phyloP scores from a whole-genome alignment of 2,113 vertebrate species.

The Suncus etruscus region DNA sequence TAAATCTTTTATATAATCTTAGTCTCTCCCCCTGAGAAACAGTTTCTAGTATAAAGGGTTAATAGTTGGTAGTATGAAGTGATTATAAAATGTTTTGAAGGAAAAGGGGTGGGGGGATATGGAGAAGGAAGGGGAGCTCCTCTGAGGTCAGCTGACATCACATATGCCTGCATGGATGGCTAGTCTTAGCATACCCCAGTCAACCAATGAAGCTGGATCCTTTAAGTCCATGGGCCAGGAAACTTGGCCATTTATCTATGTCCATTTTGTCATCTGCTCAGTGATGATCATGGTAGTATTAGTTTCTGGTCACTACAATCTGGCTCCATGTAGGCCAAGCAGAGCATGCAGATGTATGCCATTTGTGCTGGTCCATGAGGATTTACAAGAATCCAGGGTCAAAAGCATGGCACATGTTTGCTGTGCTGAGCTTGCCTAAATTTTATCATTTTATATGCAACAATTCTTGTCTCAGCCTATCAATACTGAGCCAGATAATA shows the following conservation, averaged over 20 bases:
- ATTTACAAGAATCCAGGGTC: no score
- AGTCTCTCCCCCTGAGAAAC: neutral
- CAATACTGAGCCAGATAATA: neutral
- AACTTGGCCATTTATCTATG: neutral
- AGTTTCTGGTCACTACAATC: neutral
- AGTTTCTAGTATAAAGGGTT: neutral
- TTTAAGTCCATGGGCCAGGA: neutral
- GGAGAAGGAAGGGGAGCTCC: fast-evolving
- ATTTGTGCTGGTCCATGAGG: neutral
- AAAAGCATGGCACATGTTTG: fast-evolving
- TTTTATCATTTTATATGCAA: neutral
- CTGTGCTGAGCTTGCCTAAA: neutral
- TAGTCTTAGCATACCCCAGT: neutral
- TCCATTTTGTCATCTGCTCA: neutral
- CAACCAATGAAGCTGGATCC: no score
- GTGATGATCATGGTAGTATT: no score
- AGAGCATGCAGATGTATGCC: neutral
- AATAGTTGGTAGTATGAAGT: neutral
- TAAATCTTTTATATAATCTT: neutral
- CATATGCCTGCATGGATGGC: no score
- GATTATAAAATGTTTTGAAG: neutral
- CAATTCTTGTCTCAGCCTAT: neutral
- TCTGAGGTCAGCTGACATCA: neutral
- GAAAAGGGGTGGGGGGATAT: neutral
- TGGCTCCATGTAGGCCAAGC: neutral